These are phyloP conservation scores for Candoia aspera DNA, from an alignment of 2,113 vertebrate genomes.

Conservation along the genomic window DNA sequence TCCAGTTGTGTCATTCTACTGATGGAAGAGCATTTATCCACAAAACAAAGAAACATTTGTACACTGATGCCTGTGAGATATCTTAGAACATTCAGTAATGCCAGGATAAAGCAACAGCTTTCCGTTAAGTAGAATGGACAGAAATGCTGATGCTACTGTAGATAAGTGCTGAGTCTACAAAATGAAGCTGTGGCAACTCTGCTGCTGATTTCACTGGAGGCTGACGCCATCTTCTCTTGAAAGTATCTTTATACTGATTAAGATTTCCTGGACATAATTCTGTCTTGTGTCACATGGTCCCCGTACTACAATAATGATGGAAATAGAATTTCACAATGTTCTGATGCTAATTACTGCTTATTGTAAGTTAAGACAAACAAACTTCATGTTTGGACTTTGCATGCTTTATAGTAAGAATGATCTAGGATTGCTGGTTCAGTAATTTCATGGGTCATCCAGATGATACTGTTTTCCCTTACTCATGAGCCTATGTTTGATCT, in stretches of 20 bases:
- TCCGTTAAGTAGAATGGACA: fast-evolving
- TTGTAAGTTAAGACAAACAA: not conserved
- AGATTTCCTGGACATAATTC: not conserved
- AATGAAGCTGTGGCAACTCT: not conserved
- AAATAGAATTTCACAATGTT: not conserved
- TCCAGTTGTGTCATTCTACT: not conserved
- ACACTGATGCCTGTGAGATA: not conserved
- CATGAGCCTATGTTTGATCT: not conserved
- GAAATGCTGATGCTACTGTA: fast-evolving
- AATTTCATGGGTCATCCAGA: not conserved
- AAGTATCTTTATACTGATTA: not conserved
- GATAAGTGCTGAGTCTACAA: not conserved
- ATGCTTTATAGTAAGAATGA: too few relatives aligned
- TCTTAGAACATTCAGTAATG: not conserved
- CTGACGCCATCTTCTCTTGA: not conserved
- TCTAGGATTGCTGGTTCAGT: not conserved
- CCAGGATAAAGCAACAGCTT: fast-evolving
- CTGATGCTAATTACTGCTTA: not conserved
- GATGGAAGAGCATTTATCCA: not conserved
- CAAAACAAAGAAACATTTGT: not conserved
- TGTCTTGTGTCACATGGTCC: slow-evolving; percentile 12
- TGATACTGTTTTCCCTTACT: not conserved
- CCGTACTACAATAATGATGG: fast-evolving
- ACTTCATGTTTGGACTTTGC: not conserved
- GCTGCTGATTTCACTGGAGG: not conserved